Evolutionary conservation across 2,113 vertebrate species (phyloP).

Genomic region (Sinosuthora webbiana): DNA sequence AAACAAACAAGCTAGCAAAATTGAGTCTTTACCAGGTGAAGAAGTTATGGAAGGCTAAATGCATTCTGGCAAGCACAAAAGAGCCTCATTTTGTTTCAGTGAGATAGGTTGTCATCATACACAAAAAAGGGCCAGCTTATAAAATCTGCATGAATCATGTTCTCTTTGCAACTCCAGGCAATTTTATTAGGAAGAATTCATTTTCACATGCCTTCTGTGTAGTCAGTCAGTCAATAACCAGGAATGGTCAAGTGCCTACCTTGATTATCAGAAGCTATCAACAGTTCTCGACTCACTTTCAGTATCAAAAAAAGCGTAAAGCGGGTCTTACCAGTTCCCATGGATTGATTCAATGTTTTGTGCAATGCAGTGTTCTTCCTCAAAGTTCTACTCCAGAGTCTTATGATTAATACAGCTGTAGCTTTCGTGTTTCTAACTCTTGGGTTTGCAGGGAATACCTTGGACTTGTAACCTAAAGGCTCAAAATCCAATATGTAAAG

Average conservation of each 20-base stretch:
- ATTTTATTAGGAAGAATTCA: neutral
- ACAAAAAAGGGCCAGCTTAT: neutral
- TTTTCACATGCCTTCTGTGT: neutral
- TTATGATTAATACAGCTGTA: neutral
- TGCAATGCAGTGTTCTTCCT: neutral
- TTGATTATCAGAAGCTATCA: neutral
- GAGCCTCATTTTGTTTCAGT: neutral
- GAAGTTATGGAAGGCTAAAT: constrained; percentile 29
- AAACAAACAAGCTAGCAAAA: neutral
- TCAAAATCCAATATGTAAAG: neutral
- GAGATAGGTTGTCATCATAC: neutral
- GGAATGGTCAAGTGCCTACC: neutral
- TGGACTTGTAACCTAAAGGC: neutral
- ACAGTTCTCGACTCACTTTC: neutral
- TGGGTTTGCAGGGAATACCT: neutral
- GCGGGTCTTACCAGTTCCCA: neutral
- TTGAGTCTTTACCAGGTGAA: neutral
- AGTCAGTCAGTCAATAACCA: neutral
- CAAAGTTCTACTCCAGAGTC: neutral
- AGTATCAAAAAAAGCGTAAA: neutral
- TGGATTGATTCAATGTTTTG: neutral
- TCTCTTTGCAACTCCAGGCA: neutral
- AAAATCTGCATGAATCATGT: neutral
- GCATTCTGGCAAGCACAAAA: neutral
- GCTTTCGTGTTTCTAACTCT: neutral